Evolutionary conservation across 2,113 vertebrate genomes (phyloP).

Genomic region (Hyla sarda): DNA sequence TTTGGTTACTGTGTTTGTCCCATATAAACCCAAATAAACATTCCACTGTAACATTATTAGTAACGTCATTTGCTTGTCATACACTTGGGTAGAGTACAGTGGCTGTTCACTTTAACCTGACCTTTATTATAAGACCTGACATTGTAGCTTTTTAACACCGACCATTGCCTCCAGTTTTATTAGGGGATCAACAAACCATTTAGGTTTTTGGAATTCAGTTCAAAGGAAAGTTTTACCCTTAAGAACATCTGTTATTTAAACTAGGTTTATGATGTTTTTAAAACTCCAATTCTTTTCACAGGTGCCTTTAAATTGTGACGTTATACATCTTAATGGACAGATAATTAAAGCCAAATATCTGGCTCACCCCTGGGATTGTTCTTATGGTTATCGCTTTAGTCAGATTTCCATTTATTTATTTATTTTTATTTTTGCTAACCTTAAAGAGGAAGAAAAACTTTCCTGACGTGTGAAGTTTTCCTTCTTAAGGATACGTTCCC

Average conservation of each 20-base stretch:
- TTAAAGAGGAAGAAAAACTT: no score
- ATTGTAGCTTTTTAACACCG: background rate
- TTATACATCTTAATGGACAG: conserved; percentile 62
- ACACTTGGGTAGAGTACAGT: no score
- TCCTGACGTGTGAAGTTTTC: no score
- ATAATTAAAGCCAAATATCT: conserved; percentile 60
- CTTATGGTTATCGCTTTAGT: background rate
- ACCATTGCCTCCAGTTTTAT: background rate
- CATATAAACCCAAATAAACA: no score
- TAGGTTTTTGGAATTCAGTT: conserved; percentile 59
- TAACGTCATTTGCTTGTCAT: background rate
- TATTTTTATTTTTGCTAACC: no score
- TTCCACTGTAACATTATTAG: no score
- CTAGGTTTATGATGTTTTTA: conserved; percentile 59
- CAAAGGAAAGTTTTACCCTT: conserved; percentile 56
- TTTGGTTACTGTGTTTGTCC: no score
- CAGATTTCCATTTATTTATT: no score
- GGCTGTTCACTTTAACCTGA: conserved; percentile 1
- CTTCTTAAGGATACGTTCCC: no score
- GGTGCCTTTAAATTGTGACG: conserved; percentile 56
- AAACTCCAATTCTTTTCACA: conserved; percentile 58
- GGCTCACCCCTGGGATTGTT: conserved; percentile 6
- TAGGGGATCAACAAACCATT: background rate
- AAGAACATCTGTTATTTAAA: conserved; percentile 67
- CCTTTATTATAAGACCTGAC: conserved; percentile 5